Percentiles rank a stretch among this genome's conserved stretches.
These are phyloP conservation scores for Cheilosia vulpina DNA, from an alignment of 2,888 invertebrate species.

Conservation along the genomic window DNA sequence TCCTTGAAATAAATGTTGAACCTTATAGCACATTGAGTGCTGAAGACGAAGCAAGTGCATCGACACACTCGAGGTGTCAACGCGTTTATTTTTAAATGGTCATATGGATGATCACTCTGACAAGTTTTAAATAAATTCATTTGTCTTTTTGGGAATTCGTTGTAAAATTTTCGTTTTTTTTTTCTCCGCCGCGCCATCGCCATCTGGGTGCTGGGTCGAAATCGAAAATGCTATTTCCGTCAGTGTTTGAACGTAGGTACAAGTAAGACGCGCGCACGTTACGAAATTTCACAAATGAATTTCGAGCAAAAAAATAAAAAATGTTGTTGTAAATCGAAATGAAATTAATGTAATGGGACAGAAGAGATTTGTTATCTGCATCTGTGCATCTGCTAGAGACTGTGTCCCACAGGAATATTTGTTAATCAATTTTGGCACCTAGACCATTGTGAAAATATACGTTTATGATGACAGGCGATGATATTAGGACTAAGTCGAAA, in stretches of 20 bases:
- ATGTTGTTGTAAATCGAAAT: conserved; percentile 32
- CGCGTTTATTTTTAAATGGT: conserved; percentile 27
- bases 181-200: not conserved
- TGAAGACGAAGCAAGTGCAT: conserved; percentile 32
- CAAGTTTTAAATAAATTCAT: conserved; percentile 6
- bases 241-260: conserved; percentile 1
- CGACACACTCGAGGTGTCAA: conserved; percentile 10
- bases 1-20: not conserved
- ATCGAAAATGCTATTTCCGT: conserved; percentile 38
- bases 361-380: conserved; percentile 48
- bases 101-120: not conserved
- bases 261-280: not conserved
- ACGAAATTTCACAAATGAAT: conserved; percentile 45
- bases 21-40: not conserved
- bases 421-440: conserved; percentile 25
- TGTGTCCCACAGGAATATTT: conserved; percentile 3
- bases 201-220: conserved; percentile 17
- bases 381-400: conserved; percentile 25
- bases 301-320: conserved; percentile 16
- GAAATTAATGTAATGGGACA: conserved; percentile 42
- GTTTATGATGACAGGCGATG: conserved; percentile 38
- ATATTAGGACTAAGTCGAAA: conserved; percentile 22
- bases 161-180: conserved; percentile 6
- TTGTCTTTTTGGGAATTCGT: conserved; percentile 12
- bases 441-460: conserved; percentile 25